Base-by-base conservation (phyloP, 2,888 invertebrate genomes). In the Euphydryas editha region DNA sequence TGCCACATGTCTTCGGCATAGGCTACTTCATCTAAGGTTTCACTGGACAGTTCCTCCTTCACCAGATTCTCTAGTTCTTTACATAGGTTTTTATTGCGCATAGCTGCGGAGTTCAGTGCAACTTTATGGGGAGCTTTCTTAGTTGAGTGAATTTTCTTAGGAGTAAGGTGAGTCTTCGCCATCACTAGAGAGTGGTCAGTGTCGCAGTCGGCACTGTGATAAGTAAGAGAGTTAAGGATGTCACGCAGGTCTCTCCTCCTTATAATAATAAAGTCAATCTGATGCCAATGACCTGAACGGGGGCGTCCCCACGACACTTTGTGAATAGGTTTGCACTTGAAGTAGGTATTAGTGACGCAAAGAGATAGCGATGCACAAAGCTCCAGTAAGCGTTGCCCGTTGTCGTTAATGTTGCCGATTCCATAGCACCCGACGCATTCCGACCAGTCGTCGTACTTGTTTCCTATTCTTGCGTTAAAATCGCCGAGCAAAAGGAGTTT, bases 241-340 rank as follows among this genome's bases (percentile, higher is more conserved):
- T 67, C 65, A 1, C 62, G 57, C 18, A 71, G 59, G 37, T 71
- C 60, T 15, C 39, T 54, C 20, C 49, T 70, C 30, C 68, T 65
- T 24, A 73, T 63, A 24, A 75, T 15, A 11, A 67, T 62, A 20
- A 72, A 46, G 46, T 72, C 71, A 0, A 73, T 11, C 15, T 73
- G 72, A 24, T 74, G 71, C 73, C 73, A 73, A 18, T 73, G 71
- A 5, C 66, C 65, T 7, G 72, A 71, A 1, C 71, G 68, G 0
- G 73, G 73, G 20, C 72, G 72, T 49, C 55, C 69, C 72, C 71
- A 75, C 0, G 71, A 74, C 0, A 73, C 73, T 70, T 72, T 73
- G 6, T 51, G 72, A 0, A 15, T 30, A n/a, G n/a, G n/a, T 54
- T 30, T 54, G 21, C 30, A 6, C 24, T 54, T 30, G n/a, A 54